Evolutionary conservation across 2,888 invertebrate species (phyloP).

Genomic region (Sminthurinus aureus): DNA sequence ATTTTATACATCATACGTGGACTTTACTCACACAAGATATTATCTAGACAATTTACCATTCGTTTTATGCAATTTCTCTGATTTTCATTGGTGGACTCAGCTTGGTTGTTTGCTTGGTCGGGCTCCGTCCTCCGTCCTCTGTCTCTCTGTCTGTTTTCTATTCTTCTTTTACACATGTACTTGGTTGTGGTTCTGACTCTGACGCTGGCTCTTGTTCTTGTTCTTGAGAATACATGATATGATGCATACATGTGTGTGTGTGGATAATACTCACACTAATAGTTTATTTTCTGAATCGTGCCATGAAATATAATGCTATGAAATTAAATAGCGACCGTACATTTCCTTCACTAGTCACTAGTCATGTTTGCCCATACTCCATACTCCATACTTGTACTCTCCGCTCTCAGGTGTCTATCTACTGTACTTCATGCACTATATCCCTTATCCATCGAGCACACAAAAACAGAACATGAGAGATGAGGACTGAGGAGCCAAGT

Average conservation of each 20-base stretch:
- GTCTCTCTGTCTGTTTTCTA: slow-evolving; percentile 3
- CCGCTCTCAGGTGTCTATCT: not conserved
- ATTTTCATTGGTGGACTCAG: slow-evolving; percentile 31
- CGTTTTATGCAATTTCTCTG: slow-evolving; percentile 34
- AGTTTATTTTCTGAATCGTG: slow-evolving; percentile 38
- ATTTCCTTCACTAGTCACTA: too few species aligned
- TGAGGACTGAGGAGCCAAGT: not conserved
- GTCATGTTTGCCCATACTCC: slow-evolving; percentile 1
- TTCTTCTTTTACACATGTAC: slow-evolving; percentile 10
- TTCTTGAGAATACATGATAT: too few species aligned
- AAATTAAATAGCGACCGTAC: slow-evolving; percentile 11
- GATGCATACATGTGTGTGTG: too few species aligned
- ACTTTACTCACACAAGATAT: slow-evolving; percentile 25
- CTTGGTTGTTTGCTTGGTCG: not conserved
- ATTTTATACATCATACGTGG: slow-evolving; percentile 30
- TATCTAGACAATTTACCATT: not conserved
- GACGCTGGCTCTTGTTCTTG: not conserved
- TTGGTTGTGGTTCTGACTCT: not conserved
- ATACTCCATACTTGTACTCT: too few species aligned
- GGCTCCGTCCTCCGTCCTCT: not conserved
- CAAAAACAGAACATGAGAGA: not conserved
- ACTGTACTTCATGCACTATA: not conserved
- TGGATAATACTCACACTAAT: not conserved
- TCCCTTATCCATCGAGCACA: too few species aligned
- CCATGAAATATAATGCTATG: slow-evolving; percentile 36